Conservation (phyloP, 2,113 vertebrate species). For the Leptobrachium ailaonicum region DNA sequence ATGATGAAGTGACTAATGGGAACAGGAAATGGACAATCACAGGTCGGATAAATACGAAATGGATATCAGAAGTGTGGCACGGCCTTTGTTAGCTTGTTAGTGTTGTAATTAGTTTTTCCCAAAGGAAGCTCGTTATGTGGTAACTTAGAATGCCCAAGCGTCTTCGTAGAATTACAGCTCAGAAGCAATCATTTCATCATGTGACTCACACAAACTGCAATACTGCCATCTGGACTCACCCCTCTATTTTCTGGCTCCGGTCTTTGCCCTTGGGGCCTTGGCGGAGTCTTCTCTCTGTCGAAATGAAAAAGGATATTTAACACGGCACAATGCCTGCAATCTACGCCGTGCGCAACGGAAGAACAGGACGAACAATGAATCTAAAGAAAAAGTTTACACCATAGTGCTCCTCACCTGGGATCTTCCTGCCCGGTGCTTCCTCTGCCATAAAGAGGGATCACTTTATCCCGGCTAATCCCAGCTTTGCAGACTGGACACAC, state of each 20-base stretch:
- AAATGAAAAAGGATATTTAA: constrained; percentile 50
- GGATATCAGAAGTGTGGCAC: constrained; percentile 8
- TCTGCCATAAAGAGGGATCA: constrained; percentile 94
- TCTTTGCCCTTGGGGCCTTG: constrained; percentile 94
- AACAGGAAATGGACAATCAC: constrained; percentile 16
- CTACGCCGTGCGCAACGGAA: not conserved
- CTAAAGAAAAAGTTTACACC: not conserved
- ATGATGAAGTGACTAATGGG: not conserved
- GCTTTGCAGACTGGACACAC: constrained; percentile 98
- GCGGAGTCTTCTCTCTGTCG: constrained; percentile 92
- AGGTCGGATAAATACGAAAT: not conserved
- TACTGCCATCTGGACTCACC: constrained; percentile 68
- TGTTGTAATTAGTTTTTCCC: constrained; percentile 35
- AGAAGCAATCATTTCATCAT: constrained; percentile 68
- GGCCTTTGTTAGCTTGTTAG: constrained; percentile 6
- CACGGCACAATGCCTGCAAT: not conserved
- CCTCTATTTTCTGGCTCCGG: constrained; percentile 97
- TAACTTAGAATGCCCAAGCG: constrained; percentile 40
- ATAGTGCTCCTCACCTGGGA: constrained; percentile 78
- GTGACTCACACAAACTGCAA: constrained; percentile 14
- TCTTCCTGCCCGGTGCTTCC: constrained; percentile 96
- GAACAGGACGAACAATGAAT: not conserved
- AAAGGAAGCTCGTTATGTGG: constrained; percentile 23
- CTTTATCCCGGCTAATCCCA: constrained; percentile 96
- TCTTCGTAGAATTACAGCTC: constrained; percentile 46